Evolutionary conservation across 2,797 vertebrate species (phyloP).

Genomic region (Gadopsis bispinosus): DNA sequence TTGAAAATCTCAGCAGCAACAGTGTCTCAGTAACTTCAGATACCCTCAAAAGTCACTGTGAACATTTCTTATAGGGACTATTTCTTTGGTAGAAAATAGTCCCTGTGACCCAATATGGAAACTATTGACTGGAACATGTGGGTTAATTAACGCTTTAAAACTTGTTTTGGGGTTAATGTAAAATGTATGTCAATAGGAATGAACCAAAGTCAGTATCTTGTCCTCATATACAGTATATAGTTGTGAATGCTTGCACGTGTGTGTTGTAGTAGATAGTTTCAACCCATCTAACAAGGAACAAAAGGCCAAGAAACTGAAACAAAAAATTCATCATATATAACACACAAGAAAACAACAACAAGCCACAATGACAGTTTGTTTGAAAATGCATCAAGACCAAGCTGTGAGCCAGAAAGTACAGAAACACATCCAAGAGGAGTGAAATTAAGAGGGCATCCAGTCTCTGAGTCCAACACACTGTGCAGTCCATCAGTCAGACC

Average conservation of each 20-base stretch:
- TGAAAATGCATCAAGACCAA: neutral
- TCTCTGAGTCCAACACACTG: neutral
- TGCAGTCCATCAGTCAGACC: slow-evolving; percentile 28
- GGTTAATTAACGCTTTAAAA: neutral
- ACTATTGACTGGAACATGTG: neutral
- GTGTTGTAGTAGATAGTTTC: neutral
- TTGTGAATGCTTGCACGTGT: neutral
- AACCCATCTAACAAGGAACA: neutral
- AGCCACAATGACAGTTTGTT: neutral
- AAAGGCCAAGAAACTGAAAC: neutral
- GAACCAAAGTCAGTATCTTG: neutral
- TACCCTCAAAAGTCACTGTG: neutral
- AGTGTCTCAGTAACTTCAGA: neutral
- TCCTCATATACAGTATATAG: neutral
- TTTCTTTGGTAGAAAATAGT: neutral
- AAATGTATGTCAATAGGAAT: neutral
- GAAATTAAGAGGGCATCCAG: slow-evolving; percentile 20
- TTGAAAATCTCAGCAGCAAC: neutral
- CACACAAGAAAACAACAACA: neutral
- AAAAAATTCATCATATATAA: no score
- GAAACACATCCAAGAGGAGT: neutral
- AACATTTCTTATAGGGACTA: neutral
- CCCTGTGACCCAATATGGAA: neutral
- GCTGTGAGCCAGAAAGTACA: neutral
- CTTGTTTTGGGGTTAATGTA: neutral